Conservation (phyloP, 2,888 invertebrate species). For the Metalampra italica region DNA sequence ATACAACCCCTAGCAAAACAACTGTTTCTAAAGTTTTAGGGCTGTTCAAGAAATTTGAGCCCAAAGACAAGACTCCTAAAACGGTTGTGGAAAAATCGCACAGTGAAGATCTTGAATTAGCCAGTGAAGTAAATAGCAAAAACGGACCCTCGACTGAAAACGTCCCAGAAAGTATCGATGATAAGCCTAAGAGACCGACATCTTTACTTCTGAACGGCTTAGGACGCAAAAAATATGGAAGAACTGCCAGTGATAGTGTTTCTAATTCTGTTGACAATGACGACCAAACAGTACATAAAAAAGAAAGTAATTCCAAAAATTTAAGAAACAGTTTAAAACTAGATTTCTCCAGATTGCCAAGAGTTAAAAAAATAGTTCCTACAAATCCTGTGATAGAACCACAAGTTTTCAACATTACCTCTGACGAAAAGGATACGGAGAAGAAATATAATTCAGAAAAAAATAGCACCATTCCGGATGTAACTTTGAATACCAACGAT, state of each 20-base stretch:
- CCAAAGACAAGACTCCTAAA: conserved; percentile 68
- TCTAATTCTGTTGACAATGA: conserved; percentile 39
- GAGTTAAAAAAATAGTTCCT: conserved; percentile 79
- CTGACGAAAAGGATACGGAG: conserved; percentile 52
- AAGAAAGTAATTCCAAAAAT: conserved; percentile 53
- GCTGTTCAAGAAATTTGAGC: conserved; percentile 85
- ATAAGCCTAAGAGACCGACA: conserved; percentile 75
- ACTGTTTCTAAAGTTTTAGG: conserved; percentile 88
- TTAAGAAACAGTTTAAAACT: conserved; percentile 77
- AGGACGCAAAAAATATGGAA: conserved; percentile 70
- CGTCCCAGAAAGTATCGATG: conserved; percentile 37
- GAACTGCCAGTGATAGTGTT: conserved; percentile 64
- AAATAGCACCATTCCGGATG: conserved; percentile 41
- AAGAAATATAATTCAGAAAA: conserved; percentile 48
- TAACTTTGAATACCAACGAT: conserved; percentile 27
- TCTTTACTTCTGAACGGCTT: conserved; percentile 75
- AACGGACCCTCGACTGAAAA: conserved; percentile 30
- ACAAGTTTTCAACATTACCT: conserved; percentile 57
- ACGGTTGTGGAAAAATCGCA: conserved; percentile 42
- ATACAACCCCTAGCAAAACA: conserved; percentile 74
- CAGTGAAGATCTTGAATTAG: conserved; percentile 31
- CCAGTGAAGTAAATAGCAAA: conserved; percentile 26
- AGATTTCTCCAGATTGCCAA: conserved; percentile 80
- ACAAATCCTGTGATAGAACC: conserved; percentile 77
- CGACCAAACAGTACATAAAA: conserved; percentile 42